Evolutionary conservation across 2,797 vertebrate species (phyloP).

Genomic region (Sus cebifrons): DNA sequence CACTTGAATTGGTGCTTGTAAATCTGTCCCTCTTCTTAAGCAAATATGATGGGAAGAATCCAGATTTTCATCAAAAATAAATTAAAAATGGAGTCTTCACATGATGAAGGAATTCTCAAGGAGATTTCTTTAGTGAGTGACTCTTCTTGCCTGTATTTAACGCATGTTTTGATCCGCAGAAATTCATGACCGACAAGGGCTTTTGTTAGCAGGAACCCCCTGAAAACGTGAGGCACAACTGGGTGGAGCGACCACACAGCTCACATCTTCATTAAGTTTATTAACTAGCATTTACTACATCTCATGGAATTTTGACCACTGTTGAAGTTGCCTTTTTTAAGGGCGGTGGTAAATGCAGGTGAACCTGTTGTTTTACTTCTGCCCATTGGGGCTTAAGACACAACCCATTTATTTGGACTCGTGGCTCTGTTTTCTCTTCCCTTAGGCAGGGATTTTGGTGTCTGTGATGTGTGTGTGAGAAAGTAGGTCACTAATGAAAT

Average conservation of each 20-base stretch:
- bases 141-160: not conserved
- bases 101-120: conserved; percentile 35
- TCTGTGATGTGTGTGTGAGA: not conserved
- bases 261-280: not conserved
- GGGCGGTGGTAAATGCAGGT: not conserved
- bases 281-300: not conserved
- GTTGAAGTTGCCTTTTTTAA: not conserved
- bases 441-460: conserved; percentile 37
- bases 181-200: not conserved
- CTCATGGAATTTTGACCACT: not conserved
- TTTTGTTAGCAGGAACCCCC: not conserved
- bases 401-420: not conserved
- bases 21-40: conserved; percentile 67
- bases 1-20: conserved; percentile 63
- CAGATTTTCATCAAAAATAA: conserved; percentile 78
- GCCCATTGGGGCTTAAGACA: not conserved
- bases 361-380: conserved; percentile 13
- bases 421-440: not conserved
- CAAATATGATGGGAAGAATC: conserved; percentile 67
- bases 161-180: not conserved
- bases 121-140: conserved; percentile 52
- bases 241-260: not conserved
- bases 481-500: conserved; percentile 73
- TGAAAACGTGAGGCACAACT: accelerated
- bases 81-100: conserved; percentile 71